Evolutionary conservation across 2,888 invertebrate genomes (phyloP), one percentile per base, ranked within the genome.

Genomic region (Ctena decussata): DNA sequence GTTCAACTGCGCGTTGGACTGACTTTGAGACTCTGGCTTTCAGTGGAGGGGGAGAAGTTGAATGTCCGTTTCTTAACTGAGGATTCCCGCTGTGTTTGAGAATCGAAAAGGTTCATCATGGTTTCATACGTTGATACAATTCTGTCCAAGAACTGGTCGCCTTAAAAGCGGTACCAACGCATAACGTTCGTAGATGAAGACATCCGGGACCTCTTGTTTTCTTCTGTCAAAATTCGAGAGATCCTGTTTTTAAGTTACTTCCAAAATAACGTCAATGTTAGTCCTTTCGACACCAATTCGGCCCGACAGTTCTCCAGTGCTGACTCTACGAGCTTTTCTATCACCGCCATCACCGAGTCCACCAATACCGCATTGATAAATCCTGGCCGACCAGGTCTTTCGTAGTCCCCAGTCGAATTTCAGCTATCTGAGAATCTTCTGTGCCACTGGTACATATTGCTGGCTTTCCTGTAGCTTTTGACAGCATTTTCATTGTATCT

Each of bases 41-140:
- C 37, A 46, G 70, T 18, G 46, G 79, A 32, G 73, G 79, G 11
- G 65, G 44, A 6, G 79, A 44, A 21, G 3, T 6, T 60, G 27
- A 21, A 21, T 60, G 27, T 5, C 53, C 53, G 18, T 53, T 41
- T 76, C 76, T 27, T 65, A 65, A 65, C 76, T 5, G 65, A 49
- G 6, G 53, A 76, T 1, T 76, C 35, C 35, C 15, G 21, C 39
- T 76, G 60, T 11, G 65, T 76, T 41, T 76, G 65, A 24, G 65
- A 65, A 5, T 76, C 76, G n/a, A 60, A 60, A 27, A 60, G 24
- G 32, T 70, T 49, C 15, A 81, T 21, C 81, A 75, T 76, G 0
- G 76, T 81, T 53, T 81, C 71, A 57, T 81, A 70, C 18, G 53
- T 76, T 21, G 76, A 76, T 8, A 76, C 21, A 41, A 75, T 76